Base-by-base conservation (phyloP, 2,113 vertebrate species). In the Perca schrenkii region DNA sequence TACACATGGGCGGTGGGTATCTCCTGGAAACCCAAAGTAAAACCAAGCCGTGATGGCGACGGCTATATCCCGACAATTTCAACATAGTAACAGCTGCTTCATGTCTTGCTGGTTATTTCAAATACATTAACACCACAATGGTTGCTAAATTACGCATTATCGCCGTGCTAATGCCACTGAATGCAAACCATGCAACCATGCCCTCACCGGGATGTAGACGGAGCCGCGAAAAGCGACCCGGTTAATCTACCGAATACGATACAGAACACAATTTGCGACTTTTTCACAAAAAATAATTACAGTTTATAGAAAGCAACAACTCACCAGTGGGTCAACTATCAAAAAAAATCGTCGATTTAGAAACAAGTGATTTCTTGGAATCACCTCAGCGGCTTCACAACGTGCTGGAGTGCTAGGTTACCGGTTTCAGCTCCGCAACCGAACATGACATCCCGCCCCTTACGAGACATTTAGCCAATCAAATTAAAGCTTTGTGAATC, bases 371-470 rank as follows among this genome's bases (percentile, higher is more conserved):
- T 87, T 86, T 88, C 75, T 84, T 25, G 60, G 71, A 90, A 89
- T 83, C 80, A 80, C 85, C 89, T 82, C 85, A 6, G 69, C 50
- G 77, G 88, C 85, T 89, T 80, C 82, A 86, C 90, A 94, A 93
- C 93, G 95, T 95, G 95, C 93, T 79, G 61, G 56, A 83, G 66
- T 68, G 40, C 79, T 85, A 47, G 65, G 72, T 75, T 85, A 82
- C 95, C 94, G 94, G 94, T 93, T 87, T 90, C 82, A 74, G 83
- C 83, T 56, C 74, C 47, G 61, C 86, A 84, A 89, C 80, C 86
- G 3, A 80, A 67, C 74, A 0, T 69, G 57, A 60, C 3, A 3
- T 22, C 57, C 85, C 91, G 77, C 91, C 86, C 64, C 68, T 4
- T 8, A 0, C 4, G 0, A 0, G 0, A 0, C 2, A 2, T 2